These are phyloP conservation scores for Chaetodon auriga DNA, from an alignment of 2,113 vertebrate species.

Conservation along the genomic window DNA sequence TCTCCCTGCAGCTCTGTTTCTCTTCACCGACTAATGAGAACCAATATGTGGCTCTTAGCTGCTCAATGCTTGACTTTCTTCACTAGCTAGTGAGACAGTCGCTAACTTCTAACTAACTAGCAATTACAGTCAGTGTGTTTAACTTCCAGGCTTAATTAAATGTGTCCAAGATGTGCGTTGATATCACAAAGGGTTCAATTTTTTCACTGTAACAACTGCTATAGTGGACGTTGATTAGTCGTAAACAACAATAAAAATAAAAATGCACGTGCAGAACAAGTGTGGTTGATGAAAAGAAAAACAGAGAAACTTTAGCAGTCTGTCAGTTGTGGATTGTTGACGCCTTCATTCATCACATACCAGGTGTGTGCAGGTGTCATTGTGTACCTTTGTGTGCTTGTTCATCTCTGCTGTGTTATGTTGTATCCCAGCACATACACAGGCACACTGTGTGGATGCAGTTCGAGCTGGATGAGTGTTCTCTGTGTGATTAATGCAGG, in stretches of 20 bases:
- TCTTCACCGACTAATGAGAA: too few species aligned
- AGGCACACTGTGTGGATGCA: background rate
- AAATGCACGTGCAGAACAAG: background rate
- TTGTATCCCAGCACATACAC: background rate
- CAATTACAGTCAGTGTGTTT: too few species aligned
- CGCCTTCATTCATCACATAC: background rate
- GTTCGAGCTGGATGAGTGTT: constrained; percentile 13
- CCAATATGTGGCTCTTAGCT: too few species aligned
- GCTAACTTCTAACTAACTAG: too few species aligned
- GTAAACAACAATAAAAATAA: background rate
- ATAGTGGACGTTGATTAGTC: background rate
- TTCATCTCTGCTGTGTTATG: background rate
- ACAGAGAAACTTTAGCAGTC: too few species aligned
- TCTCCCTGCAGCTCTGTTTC: too few species aligned
- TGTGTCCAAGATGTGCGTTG: too few species aligned
- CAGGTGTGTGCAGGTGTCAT: constrained; percentile 15
- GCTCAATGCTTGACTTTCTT: background rate
- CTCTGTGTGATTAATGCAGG: constrained; percentile 39
- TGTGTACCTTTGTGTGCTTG: background rate
- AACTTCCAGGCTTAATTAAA: too few species aligned
- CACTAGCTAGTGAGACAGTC: background rate
- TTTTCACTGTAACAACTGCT: background rate
- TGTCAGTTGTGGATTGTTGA: background rate
- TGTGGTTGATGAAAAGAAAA: background rate
- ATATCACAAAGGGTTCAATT: too few species aligned